A percentile compares a stretch with the other conserved stretches of the same genome.
Evolutionary conservation across 2,113 vertebrate genomes (phyloP).

Genomic region (human (Homo sapiens)): DNA sequence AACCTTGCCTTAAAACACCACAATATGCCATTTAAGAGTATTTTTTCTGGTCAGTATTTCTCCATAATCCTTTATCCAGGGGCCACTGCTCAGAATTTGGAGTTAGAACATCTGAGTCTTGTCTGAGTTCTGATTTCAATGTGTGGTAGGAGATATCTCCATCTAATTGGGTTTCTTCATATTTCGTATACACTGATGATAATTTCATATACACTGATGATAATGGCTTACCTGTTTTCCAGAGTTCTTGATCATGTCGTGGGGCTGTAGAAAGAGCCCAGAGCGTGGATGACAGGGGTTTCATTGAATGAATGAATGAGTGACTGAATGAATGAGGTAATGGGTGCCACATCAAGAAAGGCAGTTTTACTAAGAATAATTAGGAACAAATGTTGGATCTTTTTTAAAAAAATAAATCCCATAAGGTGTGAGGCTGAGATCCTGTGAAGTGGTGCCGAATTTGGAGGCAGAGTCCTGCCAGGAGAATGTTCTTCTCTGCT

Average conservation of each 20-base stretch:
- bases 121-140: background rate
- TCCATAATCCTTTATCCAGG: background rate
- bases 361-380: conserved; percentile 21
- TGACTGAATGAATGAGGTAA: background rate
- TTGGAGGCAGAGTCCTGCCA: background rate
- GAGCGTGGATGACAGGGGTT: background rate
- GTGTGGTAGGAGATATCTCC: background rate
- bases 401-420: background rate
- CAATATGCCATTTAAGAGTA: background rate
- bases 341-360: background rate
- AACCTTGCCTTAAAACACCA: background rate
- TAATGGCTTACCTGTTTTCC: background rate
- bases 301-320: background rate
- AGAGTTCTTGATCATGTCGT: background rate
- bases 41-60: background rate
- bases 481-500: background rate
- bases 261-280: background rate
- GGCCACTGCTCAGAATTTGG: background rate
- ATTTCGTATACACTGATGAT: background rate
- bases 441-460: background rate
- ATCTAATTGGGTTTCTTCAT: background rate
- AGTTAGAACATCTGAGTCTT: background rate
- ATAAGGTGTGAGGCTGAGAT: background rate
- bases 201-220: background rate
- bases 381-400: conserved; percentile 54